Evolutionary conservation across 1,140 invertebrate species (phyloP), one percentile per base, ranked within the genome.

Genomic region (Papilio machaon): DNA sequence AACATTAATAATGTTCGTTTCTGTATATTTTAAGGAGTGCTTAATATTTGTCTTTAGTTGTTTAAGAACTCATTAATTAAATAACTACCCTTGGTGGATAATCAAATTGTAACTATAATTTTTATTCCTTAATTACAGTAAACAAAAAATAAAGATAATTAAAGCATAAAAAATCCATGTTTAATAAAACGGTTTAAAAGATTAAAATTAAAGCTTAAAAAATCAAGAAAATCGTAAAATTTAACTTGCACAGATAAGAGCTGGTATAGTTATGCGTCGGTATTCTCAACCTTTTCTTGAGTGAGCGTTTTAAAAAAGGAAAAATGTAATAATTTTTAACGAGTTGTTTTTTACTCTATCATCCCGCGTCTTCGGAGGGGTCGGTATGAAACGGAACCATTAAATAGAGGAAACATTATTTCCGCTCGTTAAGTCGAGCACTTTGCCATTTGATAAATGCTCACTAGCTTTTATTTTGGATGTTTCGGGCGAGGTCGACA

Each of bases 401-500:
- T 93, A 93, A 87, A 79, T 84, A 83, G 87, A 92, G 91, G 91
- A 91, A 92, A 88, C 89, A 89, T 91, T 88, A 88, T 86, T 91
- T 93, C 91, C 91, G 91, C 87, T 89, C 91, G 90, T 92, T 92
- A 92, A 92, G 82, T 85, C 85, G 82, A 91, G 87, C 82, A 89
- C 88, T 91, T 89, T 87, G 84, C 87, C 82, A 85, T 88, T 89
- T 93, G 91, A 91, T 90, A 87, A 89, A 93, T 90, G 88, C 88
- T 88, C 83, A 90, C 86, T 90, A 87, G 83, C 87, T 81, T 85
- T 88, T 79, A 79, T 79, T 79, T 79, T 79, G 77, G 77, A 79
- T 38, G 77, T 67, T 64, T 67, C 46, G 46, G 74, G 38, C 38
- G 38, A 43, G 38, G 74, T 10, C 43, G 74, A 58, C 54, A 17